These are phyloP conservation scores for Limanda limanda DNA, from an alignment of 2,113 vertebrate species.

Conservation along the genomic window DNA sequence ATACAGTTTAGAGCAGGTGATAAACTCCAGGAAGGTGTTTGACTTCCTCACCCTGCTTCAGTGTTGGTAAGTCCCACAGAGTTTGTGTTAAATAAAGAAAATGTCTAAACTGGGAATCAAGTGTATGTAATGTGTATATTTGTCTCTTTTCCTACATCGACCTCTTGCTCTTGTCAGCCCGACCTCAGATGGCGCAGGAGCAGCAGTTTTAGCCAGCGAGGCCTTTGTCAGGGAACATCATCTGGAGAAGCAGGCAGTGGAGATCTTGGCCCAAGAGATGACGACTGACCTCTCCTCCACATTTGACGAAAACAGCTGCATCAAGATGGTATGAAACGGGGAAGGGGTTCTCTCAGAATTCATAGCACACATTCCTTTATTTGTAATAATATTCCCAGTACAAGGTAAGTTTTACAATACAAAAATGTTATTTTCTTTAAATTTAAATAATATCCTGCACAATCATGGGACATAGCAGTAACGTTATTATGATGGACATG, in stretches of 20 bases:
- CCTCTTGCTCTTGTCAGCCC: slow-evolving; percentile 79
- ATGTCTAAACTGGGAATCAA: neutral
- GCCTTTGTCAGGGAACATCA: slow-evolving; percentile 85
- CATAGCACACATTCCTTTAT: neutral
- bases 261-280: slow-evolving; percentile 98
- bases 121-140: neutral
- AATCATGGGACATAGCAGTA: neutral
- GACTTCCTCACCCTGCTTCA: slow-evolving; percentile 94
- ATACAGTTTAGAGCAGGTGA: slow-evolving; percentile 92
- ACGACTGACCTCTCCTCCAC: slow-evolving; percentile 88
- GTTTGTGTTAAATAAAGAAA: neutral
- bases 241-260: slow-evolving; percentile 90
- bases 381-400: neutral
- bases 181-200: slow-evolving; percentile 94
- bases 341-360: neutral
- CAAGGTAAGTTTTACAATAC: too few relatives aligned
- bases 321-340: slow-evolving; percentile 86
- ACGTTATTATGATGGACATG: neutral
- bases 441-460: neutral
- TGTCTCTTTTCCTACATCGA: neutral
- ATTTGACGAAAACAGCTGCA: slow-evolving; percentile 90
- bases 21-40: slow-evolving; percentile 87
- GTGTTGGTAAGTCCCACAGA: slow-evolving; percentile 88
- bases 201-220: slow-evolving; percentile 91
- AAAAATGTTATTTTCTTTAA: too few relatives aligned